phyloP scores from a whole-genome alignment of 2,797 vertebrate genomes.

The Aulostomus chinensis region DNA sequence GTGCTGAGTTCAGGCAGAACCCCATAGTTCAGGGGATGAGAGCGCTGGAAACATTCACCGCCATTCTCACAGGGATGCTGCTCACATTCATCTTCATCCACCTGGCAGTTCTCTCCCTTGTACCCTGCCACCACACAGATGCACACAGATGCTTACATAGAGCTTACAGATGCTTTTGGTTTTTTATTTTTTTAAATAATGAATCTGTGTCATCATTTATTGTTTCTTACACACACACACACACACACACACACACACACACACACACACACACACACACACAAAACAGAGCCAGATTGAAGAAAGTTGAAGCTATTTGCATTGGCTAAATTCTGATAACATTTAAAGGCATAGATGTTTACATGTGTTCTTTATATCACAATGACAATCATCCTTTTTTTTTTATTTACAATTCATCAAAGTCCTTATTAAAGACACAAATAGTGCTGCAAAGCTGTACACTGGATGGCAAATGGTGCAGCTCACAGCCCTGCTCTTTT shows the following conservation, averaged over 20 bases:
- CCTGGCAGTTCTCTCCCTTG: conserved; percentile 83
- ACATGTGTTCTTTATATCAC: too few relatives aligned
- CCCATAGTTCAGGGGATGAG: conserved; percentile 79
- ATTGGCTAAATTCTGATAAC: too few relatives aligned
- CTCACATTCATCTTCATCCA: conserved; percentile 88
- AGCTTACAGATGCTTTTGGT: too few relatives aligned
- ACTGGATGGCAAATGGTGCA: conserved; percentile 24
- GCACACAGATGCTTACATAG: background rate
- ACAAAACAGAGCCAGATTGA: background rate
- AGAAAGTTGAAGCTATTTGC: too few relatives aligned
- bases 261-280: background rate
- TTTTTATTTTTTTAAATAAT: too few relatives aligned
- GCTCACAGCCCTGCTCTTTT: conserved; percentile 4
- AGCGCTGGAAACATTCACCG: conserved; percentile 85
- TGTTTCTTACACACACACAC: background rate
- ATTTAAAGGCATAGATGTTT: background rate
- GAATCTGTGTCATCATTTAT: too few relatives aligned
- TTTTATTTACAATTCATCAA: conserved; percentile 15
- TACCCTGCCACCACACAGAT: conserved; percentile 79
- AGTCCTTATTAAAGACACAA: background rate
- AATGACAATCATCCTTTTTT: too few relatives aligned
- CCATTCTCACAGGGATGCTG: conserved; percentile 82
- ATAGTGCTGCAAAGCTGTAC: background rate
- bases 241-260: background rate
- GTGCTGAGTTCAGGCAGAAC: conserved; percentile 68